Evolutionary conservation across 2,797 vertebrate species (phyloP).

Genomic region (Philypnodon macrostomus): DNA sequence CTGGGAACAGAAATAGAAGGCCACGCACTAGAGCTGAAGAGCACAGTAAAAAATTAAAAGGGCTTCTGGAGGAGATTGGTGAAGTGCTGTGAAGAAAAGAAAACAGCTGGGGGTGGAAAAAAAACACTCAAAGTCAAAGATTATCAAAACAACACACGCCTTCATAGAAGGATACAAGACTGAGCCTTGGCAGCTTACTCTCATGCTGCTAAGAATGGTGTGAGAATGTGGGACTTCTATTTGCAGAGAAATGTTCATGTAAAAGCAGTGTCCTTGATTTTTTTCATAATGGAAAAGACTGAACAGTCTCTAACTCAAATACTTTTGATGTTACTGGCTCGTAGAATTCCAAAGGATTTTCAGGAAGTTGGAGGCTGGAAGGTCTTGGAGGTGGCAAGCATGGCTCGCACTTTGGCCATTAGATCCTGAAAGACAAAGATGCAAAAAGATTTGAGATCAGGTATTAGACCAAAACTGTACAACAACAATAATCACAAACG

Average conservation of each 20-base stretch:
- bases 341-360: constrained; percentile 48
- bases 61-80: constrained; percentile 18
- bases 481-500: background rate
- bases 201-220: constrained; percentile 49
- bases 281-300: background rate
- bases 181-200: constrained; percentile 46
- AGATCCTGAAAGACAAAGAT: constrained; percentile 82
- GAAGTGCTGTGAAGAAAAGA: constrained; percentile 23
- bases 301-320: background rate
- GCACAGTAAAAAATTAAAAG: constrained; percentile 39
- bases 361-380: constrained; percentile 87
- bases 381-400: constrained; percentile 95
- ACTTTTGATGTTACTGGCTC: background rate
- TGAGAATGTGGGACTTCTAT: constrained; percentile 12
- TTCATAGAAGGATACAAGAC: constrained; percentile 80
- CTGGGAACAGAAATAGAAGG: constrained; percentile 62
- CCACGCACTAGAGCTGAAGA: constrained; percentile 56
- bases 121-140: constrained; percentile 28
- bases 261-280: background rate
- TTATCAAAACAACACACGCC: constrained; percentile 64
- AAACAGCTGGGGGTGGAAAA: constrained; percentile 19
- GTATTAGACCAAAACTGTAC: background rate
- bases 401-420: constrained; percentile 98
- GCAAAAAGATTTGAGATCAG: background rate
- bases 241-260: constrained; percentile 6